phyloP scores from a whole-genome alignment of 2,797 vertebrate species.

The Odontamblyopus rebecca region DNA sequence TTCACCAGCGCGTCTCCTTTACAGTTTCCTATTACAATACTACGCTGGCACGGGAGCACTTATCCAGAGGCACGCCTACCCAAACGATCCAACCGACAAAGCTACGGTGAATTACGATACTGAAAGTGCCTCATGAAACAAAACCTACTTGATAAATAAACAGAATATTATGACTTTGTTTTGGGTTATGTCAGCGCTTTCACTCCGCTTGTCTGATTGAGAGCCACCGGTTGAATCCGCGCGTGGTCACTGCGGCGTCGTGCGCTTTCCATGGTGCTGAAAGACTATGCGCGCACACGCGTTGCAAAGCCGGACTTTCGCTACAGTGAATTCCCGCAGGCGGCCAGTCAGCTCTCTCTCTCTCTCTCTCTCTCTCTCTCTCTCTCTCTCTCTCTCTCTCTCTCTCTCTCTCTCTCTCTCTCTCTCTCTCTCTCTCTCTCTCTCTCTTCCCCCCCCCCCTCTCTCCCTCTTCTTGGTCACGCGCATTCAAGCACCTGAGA shows the following conservation, averaged over 20 bases:
- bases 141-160: slow-evolving; percentile 8
- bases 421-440: background rate
- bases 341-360: background rate
- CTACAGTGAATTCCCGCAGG: slow-evolving; percentile 11
- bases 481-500: slow-evolving; percentile 12
- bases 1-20: slow-evolving; percentile 61
- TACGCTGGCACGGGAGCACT: slow-evolving; percentile 39
- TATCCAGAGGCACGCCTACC: slow-evolving; percentile 61
- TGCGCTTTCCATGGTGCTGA: slow-evolving; percentile 71
- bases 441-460: background rate
- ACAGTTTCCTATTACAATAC: slow-evolving; percentile 59
- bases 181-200: slow-evolving; percentile 4
- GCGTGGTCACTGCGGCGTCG: slow-evolving; percentile 56
- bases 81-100: slow-evolving; percentile 26
- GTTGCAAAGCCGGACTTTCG: slow-evolving; percentile 27
- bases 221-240: slow-evolving; percentile 80
- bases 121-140: slow-evolving; percentile 28
- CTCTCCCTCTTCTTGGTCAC: background rate
- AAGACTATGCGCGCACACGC: slow-evolving; percentile 38
- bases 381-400: background rate
- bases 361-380: background rate
- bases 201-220: slow-evolving; percentile 22
- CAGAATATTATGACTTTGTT: slow-evolving; percentile 23
- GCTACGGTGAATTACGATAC: slow-evolving; percentile 1
- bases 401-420: background rate